Base-by-base conservation (phyloP, 2,888 invertebrate genomes). In the Muschampia staudingeri region DNA sequence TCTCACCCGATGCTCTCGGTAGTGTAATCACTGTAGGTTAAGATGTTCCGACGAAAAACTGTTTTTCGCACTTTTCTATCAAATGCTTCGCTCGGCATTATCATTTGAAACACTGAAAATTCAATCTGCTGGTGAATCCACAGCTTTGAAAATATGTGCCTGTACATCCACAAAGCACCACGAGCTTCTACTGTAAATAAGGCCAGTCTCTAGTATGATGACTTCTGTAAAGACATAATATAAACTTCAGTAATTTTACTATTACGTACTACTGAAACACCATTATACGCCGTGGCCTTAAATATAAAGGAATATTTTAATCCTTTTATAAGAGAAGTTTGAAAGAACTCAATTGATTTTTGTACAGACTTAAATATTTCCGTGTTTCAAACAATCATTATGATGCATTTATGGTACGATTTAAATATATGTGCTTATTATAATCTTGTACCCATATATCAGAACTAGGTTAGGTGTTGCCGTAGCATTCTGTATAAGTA, bases 281-380 rank as follows among this genome's bases (percentile, higher is more conserved):
- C 97, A 97, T 94, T 93, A 95, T 96, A 95, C 94, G 96, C 96
- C 95, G 97, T 96, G 97, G 97, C 97, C 97, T 97, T 97, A 97
- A 96, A 95, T 92, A 95, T 93, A 92, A 95, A 94, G 95, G 95
- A 94, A 95, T 95, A 92, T 95, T 94, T 96, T 94, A 92, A 93
- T 94, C 93, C 94, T 95, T 95, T 94, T 92, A 92, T 93, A 93
- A 93, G 92, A 91, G 90, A 91, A 92, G 91, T 89, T 91, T 89
- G 89, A 89, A 86, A 89, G 90, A 89, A 87, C 87, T 91, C 90
- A 90, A 91, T 92, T 91, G 88, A 92, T 92, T 91, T 93, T 94
- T 95, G 94, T 95, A 94, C 93, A 94, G 92, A 93, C 90, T 90
- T 90, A 89, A 90, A 91, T 91, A 90, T 90, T 90, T 90, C 90